Conservation (phyloP, 2,113 vertebrate species). For the Tragelaphus scriptus region DNA sequence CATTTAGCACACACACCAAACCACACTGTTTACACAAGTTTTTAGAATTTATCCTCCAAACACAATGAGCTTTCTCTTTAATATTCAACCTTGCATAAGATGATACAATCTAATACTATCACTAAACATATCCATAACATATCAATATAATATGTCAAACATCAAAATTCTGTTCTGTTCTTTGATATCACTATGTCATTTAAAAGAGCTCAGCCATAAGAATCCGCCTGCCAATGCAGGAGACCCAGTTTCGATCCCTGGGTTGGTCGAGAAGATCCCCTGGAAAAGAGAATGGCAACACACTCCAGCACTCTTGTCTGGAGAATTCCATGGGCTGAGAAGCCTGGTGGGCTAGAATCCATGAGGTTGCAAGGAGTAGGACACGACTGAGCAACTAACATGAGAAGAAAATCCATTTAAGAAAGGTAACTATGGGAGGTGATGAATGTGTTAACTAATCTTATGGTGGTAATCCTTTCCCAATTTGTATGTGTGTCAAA, state of each 20-base stretch:
- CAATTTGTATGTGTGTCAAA: background rate
- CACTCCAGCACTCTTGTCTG: background rate
- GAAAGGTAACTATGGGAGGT: background rate
- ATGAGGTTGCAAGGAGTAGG: background rate
- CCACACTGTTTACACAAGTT: background rate
- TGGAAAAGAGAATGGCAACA: background rate
- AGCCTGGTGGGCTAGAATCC: background rate
- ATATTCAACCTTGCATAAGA: background rate
- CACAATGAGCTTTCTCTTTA: background rate
- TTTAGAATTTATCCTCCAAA: background rate
- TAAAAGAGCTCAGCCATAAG: background rate
- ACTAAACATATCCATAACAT: background rate
- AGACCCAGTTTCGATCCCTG: background rate
- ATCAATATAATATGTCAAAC: background rate
- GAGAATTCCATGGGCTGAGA: background rate
- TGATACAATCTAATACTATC: background rate
- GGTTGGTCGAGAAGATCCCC: background rate
- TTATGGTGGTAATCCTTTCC: background rate
- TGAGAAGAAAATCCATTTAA: background rate
- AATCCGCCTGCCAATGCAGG: background rate
- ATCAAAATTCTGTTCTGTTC: background rate
- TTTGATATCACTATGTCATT: background rate
- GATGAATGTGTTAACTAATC: background rate
- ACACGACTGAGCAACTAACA: background rate
- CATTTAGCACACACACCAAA: background rate